Evolutionary conservation across 2,113 vertebrate species (phyloP), one percentile per base, ranked within the genome.

Genomic region (Pteruthius melanotis): DNA sequence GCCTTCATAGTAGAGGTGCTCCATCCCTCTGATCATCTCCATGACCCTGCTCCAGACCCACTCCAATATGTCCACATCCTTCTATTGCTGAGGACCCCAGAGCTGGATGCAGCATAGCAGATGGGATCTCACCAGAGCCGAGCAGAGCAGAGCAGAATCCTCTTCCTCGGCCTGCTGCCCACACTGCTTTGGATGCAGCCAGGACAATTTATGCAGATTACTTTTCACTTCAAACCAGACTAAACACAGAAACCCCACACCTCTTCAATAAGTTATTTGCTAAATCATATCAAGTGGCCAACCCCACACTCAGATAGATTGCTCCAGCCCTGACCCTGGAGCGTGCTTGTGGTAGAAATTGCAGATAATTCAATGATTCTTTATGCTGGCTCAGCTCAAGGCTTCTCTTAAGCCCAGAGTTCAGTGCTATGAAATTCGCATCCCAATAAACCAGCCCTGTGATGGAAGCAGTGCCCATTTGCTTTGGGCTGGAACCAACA

Each of bases 341-440:
- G 42, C 2, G 0, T 56, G 56, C 75, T 61, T 8, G 9, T 1
- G 1, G 70, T 80, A 61, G 49, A 40, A 90, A 85, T 13, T 70
- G 22, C 6, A 7, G 85, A 76, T 89, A 96, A 93, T 79, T 93
- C 90, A 84, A 78, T 65, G 77, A 89, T 82, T 90, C 76, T 60
- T 93, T 60, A 49, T 92, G 94, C 96, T 89, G 39, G 60, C 85
- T 95, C 93, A 95, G 90, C 92, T 95, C 78, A 71, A 47, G 85
- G 47, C 64, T 88, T 83, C 90, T 92, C 39, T 14, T 23, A 52
- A 91, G 87, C 85, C n/a, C 78, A 49, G 91, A 76, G 52, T 53
- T 95, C 88, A 94, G 82, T 6, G 2, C 59, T 85, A 11, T 75
- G 75, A 76, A 70, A 90, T 91, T 61, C 90, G 8, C 89, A 89